A percentile compares a stretch with the other conserved stretches of the same genome.
Evolutionary conservation across 2,888 invertebrate genomes (phyloP).

Genomic region (Serripes groenlandicus): DNA sequence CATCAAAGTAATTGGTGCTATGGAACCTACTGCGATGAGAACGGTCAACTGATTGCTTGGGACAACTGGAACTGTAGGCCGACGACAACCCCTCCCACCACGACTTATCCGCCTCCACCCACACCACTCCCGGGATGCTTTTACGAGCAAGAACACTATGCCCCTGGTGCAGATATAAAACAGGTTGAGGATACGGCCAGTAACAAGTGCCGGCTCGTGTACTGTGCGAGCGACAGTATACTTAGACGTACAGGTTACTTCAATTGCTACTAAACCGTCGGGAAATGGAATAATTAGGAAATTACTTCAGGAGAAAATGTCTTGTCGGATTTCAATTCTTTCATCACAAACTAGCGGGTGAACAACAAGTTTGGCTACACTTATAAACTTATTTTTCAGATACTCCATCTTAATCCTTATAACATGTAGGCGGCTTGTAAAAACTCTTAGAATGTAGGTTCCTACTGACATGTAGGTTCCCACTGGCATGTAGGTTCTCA

Average conservation of each 20-base stretch:
- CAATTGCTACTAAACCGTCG: conserved; percentile 16
- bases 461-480: too few species aligned
- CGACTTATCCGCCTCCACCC: neutral
- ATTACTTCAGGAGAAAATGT: too few species aligned
- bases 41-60: neutral
- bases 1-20: neutral
- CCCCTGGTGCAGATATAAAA: conserved; percentile 17
- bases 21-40: neutral
- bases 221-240: conserved; percentile 9
- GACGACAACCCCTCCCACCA: neutral
- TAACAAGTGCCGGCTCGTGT: conserved; percentile 33
- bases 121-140: conserved; percentile 8
- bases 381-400: too few species aligned
- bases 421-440: too few species aligned
- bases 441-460: too few species aligned
- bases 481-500: too few species aligned
- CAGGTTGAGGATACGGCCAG: conserved; percentile 22
- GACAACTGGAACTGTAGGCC: neutral
- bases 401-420: too few species aligned
- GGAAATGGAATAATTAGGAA: too few species aligned
- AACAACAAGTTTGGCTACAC: too few species aligned
- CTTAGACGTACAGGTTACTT: conserved; percentile 28
- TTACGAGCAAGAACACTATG: conserved; percentile 7
- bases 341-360: too few species aligned
- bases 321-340: too few species aligned